Base-by-base conservation (phyloP, 2,113 vertebrate genomes). In the Platichthys stellatus region DNA sequence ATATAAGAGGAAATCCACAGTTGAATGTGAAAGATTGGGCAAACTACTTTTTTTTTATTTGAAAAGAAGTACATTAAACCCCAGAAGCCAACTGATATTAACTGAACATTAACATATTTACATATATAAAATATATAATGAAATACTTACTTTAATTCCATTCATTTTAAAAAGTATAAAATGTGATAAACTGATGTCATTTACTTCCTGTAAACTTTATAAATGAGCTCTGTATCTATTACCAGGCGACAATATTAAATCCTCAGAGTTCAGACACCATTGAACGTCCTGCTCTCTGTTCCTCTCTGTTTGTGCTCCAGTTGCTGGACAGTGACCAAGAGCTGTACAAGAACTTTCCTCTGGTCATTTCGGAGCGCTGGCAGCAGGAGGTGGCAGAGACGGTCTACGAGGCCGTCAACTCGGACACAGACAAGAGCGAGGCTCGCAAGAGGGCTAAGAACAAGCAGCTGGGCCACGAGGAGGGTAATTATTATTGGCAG, bases 311-410 rank as follows among this genome's bases (percentile, higher is more conserved):
- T 60, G 20, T 54, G 40, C 10, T 62, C 49, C 72, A 99, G 98
- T 90, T 99, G 88, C 93, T 99, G 78, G 98, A 99, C 85, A 97
- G 97, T 45, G 98, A 99, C 94, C 98, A 99, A 92, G 98, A 99
- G 60, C 95, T 99, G 31, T 99, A 99, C 86, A 99, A 97, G 95
- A 99, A 99, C 94, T 99, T 99, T 87, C 97, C 98, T 0, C 84
- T 99, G 95, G 97, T 99, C 60, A 97, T 99, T 89, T 99, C 98
- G 0, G 98, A 99, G 87, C 98, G 98, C 86, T 99, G 98, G 98
- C 98, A 99, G 94, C 97, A 98, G 93, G 98, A 99, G 78, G 97
- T 99, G 80, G 96, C 96, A 0, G 98, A 99, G 91, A 99, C 98
- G 0, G 97, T 99, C 40, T 99, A 97, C 65, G 97, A 98, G 43